Evolutionary conservation across 2,888 invertebrate species (phyloP).

Genomic region (Hydrotaea cyrtoneurina): DNA sequence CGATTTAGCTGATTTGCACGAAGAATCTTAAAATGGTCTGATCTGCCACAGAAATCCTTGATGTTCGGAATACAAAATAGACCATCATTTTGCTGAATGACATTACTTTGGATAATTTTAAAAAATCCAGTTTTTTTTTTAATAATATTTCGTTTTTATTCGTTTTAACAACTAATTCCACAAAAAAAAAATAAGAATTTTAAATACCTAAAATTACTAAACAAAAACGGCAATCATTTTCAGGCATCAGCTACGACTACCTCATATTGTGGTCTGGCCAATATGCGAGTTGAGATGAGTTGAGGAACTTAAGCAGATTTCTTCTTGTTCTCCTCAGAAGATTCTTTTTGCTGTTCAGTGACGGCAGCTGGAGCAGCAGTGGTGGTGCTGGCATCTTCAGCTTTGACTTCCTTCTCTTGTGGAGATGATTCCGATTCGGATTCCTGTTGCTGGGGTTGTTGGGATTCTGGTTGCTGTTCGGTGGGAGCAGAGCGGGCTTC

Average conservation of each 20-base stretch:
- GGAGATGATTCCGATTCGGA: background rate
- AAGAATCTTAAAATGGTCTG: no score
- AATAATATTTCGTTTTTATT: conserved; percentile 45
- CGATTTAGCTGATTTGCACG: no score
- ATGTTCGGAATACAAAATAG: no score
- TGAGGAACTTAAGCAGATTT: conserved; percentile 54
- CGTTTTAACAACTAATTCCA: conserved; percentile 41
- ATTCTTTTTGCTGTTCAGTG: conserved; percentile 68
- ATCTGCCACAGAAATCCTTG: no score
- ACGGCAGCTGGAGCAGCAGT: conserved; percentile 70
- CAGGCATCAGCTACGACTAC: conserved; percentile 39
- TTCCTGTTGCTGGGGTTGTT: background rate
- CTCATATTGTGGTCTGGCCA: background rate
- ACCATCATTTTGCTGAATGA: conserved; percentile 6
- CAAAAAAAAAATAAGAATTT: conserved; percentile 40
- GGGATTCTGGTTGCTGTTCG: conserved; percentile 37
- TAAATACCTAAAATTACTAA: conserved; percentile 60
- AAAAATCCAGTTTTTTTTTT: no score
- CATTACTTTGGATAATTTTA: background rate
- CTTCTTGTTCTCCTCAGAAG: conserved; percentile 21
- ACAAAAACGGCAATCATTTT: conserved; percentile 62
- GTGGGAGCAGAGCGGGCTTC: conserved; percentile 72
- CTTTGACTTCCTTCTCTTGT: conserved; percentile 55
- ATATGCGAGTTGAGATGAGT: background rate
- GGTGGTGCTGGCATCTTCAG: conserved; percentile 51